Evolutionary conservation across 2,888 invertebrate genomes (phyloP).

Genomic region (Drosophila prolongata): DNA sequence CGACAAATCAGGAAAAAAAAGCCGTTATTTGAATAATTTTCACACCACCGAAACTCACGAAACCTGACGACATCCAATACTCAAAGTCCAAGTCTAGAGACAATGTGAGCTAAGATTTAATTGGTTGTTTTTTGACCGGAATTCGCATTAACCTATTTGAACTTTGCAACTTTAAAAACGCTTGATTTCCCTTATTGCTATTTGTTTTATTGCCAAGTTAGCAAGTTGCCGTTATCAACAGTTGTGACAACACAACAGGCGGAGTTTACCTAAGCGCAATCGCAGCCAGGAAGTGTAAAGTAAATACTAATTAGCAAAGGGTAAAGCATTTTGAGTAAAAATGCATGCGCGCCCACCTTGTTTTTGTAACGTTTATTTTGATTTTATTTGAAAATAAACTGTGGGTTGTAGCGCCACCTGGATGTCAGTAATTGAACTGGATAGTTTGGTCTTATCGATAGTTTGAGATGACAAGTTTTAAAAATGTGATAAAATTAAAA

Average conservation of each 20-base stretch:
- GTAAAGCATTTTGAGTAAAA: constrained; percentile 19
- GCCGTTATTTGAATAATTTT: constrained; percentile 66
- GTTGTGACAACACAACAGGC: constrained; percentile 15
- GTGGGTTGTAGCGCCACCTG: not conserved
- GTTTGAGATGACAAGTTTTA: not conserved
- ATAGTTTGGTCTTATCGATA: constrained; percentile 3
- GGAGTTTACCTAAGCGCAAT: constrained; percentile 23
- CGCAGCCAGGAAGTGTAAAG: constrained; percentile 53
- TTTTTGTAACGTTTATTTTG: constrained; percentile 4
- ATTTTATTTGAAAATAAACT: constrained; percentile 18
- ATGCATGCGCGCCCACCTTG: constrained; percentile 20
- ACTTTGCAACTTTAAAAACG: constrained; percentile 39
- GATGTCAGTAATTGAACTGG: not conserved
- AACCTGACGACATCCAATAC: constrained; percentile 23
- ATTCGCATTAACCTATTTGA: constrained; percentile 51
- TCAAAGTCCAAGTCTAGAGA: constrained; percentile 46
- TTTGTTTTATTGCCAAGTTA: constrained; percentile 29
- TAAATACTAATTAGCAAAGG: constrained; percentile 52
- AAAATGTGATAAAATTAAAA: too few relatives aligned
- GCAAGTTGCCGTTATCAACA: constrained; percentile 26
- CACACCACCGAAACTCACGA: constrained; percentile 53
- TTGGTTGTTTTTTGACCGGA: constrained; percentile 28
- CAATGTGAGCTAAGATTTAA: constrained; percentile 29
- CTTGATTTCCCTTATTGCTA: constrained; percentile 27
- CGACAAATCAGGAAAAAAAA: constrained; percentile 39